Base-by-base conservation (phyloP, 2,888 invertebrate species). In the Perizoma flavofasciatum region DNA sequence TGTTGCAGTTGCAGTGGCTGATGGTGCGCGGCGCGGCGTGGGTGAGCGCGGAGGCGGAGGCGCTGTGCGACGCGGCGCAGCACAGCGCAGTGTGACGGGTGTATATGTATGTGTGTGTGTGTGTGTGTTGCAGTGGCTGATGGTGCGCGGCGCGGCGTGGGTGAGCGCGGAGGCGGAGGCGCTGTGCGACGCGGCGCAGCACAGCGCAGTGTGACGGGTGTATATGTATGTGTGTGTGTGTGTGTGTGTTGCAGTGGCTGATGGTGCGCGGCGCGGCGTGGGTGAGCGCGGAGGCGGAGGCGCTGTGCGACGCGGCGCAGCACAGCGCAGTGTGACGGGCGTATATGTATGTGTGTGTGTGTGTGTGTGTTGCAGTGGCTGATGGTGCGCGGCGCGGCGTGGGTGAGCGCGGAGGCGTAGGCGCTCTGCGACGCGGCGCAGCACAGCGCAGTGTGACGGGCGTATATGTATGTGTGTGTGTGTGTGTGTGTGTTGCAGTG, bases 361-460 rank as follows among this genome's bases (percentile, higher is more conserved):
- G 50, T 2, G 41, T 47, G 41, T 5, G 34, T 39, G 58, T 55
- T 49, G 61, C 74, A 75, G 81, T 77, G 78, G 77, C 37, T 75
- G 72, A 70, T 77, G 77, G 85, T 84, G 76, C 81, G 82, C 65
- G 84, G 83, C 71, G 85, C 83, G 69, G 72, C 74, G 71, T 75
- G 78, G 76, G 69, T 77, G 68, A 70, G 73, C 94, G 39, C 93
- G 62, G 94, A 95, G 73, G 83, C 95, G 64, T 89, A 93, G 0
- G 95, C 95, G 86, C 93, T 96, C 68, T 95, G 95, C 74, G 96
- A 96, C 87, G 87, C 95, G 58, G 93, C 96, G 75, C 94, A n/a
- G n/a, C n/a, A n/a, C n/a, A n/a, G n/a, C n/a, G n/a, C n/a, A n/a
- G n/a, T n/a, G n/a, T n/a, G n/a, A n/a, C n/a, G n/a, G n/a, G n/a